A percentile compares a stretch with the other conserved stretches of the same genome.
Conservation (phyloP, 2,797 vertebrate genomes). For the Erithacus rubecula region DNA sequence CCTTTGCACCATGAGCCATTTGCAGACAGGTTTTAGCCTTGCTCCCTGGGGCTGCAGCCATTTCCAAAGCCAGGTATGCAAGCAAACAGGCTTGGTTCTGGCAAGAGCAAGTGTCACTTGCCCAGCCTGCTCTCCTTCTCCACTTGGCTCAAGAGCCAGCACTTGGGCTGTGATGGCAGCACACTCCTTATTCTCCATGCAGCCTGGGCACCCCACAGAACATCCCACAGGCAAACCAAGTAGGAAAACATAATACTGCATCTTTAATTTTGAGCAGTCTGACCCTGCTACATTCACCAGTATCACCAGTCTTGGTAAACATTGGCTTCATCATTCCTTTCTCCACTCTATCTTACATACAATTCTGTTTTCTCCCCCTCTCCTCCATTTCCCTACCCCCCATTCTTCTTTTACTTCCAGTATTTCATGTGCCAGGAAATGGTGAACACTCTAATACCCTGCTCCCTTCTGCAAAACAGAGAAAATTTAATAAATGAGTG, state of each 20-base stretch:
- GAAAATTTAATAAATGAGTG: neutral
- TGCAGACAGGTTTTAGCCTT: neutral
- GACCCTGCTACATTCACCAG: neutral
- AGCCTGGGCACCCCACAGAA: neutral
- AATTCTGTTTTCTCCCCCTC: neutral
- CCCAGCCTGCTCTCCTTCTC: slow-evolving; percentile 6
- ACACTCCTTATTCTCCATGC: rapidly evolving
- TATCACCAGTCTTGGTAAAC: neutral
- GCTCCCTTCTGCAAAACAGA: neutral
- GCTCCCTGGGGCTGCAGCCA: neutral
- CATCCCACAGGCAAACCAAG: neutral
- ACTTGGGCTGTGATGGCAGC: neutral
- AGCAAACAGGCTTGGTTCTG: neutral
- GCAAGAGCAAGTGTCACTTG: neutral
- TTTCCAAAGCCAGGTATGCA: neutral
- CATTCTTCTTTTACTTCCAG: neutral
- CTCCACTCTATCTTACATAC: neutral
- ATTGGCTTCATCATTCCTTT: neutral
- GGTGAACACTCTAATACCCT: neutral
- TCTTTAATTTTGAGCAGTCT: neutral
- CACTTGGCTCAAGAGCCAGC: neutral
- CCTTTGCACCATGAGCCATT: neutral
- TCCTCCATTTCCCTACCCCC: neutral
- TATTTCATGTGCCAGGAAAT: neutral
- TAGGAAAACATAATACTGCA: neutral